Evolutionary conservation across 92 coral and sea anemone genomes (phyloP).

Genomic region (Isaurus tuberculatus): DNA sequence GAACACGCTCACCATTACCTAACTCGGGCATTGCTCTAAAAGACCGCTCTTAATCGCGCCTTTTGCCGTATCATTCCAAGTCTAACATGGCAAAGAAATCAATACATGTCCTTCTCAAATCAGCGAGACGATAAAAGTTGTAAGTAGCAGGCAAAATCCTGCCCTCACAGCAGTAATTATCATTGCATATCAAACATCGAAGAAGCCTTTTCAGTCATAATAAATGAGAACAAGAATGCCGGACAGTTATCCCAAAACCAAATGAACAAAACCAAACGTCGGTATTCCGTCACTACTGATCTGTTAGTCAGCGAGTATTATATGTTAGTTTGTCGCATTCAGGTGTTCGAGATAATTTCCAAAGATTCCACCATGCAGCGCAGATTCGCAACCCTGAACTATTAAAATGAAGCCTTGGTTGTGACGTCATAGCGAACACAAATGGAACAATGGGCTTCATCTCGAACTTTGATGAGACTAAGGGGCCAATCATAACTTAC

Average conservation of each 20-base stretch:
- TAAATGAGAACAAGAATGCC: slow-evolving; percentile 13
- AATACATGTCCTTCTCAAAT: background rate
- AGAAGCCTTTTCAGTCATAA: slow-evolving; percentile 22
- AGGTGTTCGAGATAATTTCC: background rate
- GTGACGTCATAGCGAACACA: slow-evolving; percentile 38
- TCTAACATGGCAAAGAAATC: background rate
- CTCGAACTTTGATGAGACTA: background rate
- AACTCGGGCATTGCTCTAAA: slow-evolving; percentile 43
- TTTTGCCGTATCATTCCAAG: slow-evolving; percentile 34
- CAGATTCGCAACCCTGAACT: background rate
- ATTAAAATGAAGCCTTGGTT: background rate
- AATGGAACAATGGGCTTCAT: slow-evolving; percentile 6
- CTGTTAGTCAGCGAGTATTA: background rate
- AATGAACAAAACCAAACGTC: background rate
- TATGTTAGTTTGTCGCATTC: background rate
- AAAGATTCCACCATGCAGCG: slow-evolving; percentile 39
- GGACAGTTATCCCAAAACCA: slow-evolving; percentile 17
- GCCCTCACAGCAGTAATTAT: slow-evolving; percentile 10
- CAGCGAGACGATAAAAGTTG: background rate
- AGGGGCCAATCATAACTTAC: slow-evolving; percentile 35
- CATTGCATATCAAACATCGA: slow-evolving; percentile 33
- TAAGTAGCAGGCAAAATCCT: background rate
- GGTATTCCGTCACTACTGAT: background rate
- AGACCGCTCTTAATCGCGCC: slow-evolving; percentile 5
- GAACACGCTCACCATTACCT: background rate